A percentile compares a stretch with the other conserved stretches of the same genome.
These are phyloP conservation scores for Clusia tigrina DNA, from an alignment of 2,888 invertebrate species.

Conservation along the genomic window DNA sequence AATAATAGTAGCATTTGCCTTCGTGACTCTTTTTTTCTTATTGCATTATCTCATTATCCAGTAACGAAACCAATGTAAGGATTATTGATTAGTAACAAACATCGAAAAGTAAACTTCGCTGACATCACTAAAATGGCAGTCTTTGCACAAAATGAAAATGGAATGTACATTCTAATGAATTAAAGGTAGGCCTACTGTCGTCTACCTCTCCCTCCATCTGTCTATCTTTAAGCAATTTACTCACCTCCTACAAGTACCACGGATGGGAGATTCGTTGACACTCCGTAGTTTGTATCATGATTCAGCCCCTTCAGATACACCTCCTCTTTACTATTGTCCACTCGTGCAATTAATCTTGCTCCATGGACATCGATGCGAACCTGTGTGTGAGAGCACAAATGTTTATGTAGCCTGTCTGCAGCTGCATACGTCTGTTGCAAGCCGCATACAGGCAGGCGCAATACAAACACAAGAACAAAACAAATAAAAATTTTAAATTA, in stretches of 20 bases:
- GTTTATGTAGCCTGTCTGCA: background rate
- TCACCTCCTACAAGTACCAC: slow-evolving; percentile 89
- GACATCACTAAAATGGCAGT: too few relatives aligned
- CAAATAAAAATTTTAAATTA: slow-evolving; percentile 2
- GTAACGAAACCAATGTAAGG: too few relatives aligned
- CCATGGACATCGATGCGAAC: slow-evolving; percentile 87
- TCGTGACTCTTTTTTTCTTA: too few relatives aligned
- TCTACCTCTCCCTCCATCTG: background rate
- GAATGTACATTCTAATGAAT: background rate
- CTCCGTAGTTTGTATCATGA: slow-evolving; percentile 85
- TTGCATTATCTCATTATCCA: too few relatives aligned
- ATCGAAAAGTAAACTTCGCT: too few relatives aligned
- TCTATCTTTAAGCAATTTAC: slow-evolving; percentile 34
- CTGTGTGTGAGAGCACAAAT: slow-evolving; percentile 47
- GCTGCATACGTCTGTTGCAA: background rate
- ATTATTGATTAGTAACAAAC: too few relatives aligned
- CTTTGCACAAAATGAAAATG: background rate
- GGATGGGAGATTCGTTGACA: slow-evolving; percentile 84
- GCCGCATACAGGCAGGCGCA: background rate
- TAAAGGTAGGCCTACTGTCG: slow-evolving; percentile 11
- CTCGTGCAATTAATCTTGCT: slow-evolving; percentile 82
- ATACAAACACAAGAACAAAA: background rate
- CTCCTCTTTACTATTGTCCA: slow-evolving; percentile 84
- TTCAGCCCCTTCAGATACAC: slow-evolving; percentile 84
- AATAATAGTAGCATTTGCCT: too few relatives aligned